These are phyloP conservation scores for Ganaspis brasiliensis DNA, from an alignment of 2,888 invertebrate genomes.

Conservation along the genomic window DNA sequence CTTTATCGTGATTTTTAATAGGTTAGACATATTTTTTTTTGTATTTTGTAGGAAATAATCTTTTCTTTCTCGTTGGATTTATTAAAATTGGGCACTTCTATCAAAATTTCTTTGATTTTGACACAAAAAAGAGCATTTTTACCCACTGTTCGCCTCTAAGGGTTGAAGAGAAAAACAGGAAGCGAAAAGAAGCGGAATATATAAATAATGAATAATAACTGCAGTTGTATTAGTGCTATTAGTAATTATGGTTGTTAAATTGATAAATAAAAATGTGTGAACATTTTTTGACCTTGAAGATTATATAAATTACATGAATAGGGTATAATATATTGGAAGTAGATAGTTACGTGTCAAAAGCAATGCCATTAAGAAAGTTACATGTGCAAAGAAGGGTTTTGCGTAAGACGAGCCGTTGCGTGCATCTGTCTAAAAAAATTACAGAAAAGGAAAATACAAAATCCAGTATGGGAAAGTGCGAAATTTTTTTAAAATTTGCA, in stretches of 20 bases:
- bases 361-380: slow-evolving; percentile 22
- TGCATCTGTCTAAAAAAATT: not conserved
- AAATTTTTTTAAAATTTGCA: not conserved
- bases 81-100: no score
- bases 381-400: slow-evolving; percentile 15
- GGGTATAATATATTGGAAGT: slow-evolving; percentile 4
- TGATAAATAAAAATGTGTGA: not conserved
- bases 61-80: no score
- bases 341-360: slow-evolving; percentile 33
- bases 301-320: not conserved
- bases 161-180: no score
- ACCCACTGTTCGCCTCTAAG: no score
- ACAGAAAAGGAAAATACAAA: not conserved
- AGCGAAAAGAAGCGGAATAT: no score
- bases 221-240: no score
- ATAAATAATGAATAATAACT: no score
- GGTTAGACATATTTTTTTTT: no score
- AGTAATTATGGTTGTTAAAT: not conserved
- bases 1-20: no score
- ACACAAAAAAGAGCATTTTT: no score
- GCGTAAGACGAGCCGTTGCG: slow-evolving; percentile 26
- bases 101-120: no score
- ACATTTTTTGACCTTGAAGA: not conserved
- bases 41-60: no score
- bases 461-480: not conserved